Evolutionary conservation across 2,888 invertebrate species (phyloP).

Genomic region (Epistrophe grossulariae): DNA sequence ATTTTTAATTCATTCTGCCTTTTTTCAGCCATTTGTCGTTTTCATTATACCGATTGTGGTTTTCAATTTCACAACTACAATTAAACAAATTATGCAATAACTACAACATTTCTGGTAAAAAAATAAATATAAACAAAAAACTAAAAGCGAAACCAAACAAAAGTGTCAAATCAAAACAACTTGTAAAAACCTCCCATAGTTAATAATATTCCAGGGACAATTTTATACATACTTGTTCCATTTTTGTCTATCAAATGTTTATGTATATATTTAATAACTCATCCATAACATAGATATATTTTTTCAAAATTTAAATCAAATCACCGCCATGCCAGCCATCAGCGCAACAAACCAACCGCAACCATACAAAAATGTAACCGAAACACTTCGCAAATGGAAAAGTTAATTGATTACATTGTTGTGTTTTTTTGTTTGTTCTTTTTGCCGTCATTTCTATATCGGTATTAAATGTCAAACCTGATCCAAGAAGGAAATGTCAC

Average conservation of each 20-base stretch:
- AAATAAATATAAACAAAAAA: no score
- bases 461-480: conserved; percentile 47
- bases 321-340: background rate
- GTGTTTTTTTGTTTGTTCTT: background rate
- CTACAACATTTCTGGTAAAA: no score
- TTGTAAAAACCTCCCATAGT: no score
- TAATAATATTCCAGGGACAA: background rate
- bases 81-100: no score
- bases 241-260: background rate
- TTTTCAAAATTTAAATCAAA: conserved; percentile 9
- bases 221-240: background rate
- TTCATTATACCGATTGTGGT: no score
- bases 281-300: background rate
- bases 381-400: conserved; percentile 65
- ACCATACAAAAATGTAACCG: conserved; percentile 14
- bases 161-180: no score
- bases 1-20: no score
- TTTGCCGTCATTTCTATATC: conserved; percentile 15
- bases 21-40: no score
- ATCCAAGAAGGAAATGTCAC: conserved; percentile 35
- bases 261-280: background rate
- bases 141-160: no score
- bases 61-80: no score
- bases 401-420: conserved; percentile 73
- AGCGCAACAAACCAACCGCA: background rate